These are phyloP conservation scores for Drosophila nasuta DNA, from an alignment of 1,140 invertebrate genomes.

Conservation along the genomic window DNA sequence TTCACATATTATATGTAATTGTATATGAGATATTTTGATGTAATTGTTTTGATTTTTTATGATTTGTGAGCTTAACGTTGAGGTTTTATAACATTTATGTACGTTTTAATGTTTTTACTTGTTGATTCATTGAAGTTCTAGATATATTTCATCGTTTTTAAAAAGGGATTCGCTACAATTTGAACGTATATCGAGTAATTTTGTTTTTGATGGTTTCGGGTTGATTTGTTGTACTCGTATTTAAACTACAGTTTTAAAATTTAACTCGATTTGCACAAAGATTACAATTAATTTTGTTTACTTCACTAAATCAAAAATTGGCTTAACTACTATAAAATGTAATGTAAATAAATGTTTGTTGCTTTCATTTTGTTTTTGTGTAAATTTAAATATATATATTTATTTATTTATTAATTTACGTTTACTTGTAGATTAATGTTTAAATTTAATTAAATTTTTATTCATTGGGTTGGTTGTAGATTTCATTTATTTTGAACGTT, in stretches of 20 bases:
- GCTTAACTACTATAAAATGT: constrained; percentile 38
- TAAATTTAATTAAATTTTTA: constrained; percentile 76
- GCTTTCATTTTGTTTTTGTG: constrained; percentile 18
- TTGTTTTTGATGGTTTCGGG: constrained; percentile 22
- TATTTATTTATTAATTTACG: constrained; percentile 28
- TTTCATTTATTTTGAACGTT: constrained; percentile 70
- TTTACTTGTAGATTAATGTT: constrained; percentile 39
- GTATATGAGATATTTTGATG: constrained; percentile 35
- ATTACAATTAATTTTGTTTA: constrained; percentile 10
- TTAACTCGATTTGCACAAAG: constrained; percentile 33
- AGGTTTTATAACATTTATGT: constrained; percentile 19
- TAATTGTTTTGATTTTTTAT: constrained; percentile 32
- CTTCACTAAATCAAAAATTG: constrained; percentile 44
- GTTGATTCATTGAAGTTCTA: constrained; percentile 32
- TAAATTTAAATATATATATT: constrained; percentile 49
- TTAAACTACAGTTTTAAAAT: constrained; percentile 43
- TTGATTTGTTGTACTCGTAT: constrained; percentile 22
- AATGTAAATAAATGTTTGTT: constrained; percentile 53
- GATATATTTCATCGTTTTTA: constrained; percentile 11
- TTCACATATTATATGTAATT: constrained; percentile 7
- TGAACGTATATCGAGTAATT: constrained; percentile 27
- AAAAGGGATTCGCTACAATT: constrained; percentile 41
- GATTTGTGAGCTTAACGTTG: constrained; percentile 8
- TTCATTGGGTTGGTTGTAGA: constrained; percentile 70
- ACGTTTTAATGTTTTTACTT: constrained; percentile 24